phyloP scores from a whole-genome alignment of 2,113 vertebrate species.

The Sminthopsis crassicaudata region DNA sequence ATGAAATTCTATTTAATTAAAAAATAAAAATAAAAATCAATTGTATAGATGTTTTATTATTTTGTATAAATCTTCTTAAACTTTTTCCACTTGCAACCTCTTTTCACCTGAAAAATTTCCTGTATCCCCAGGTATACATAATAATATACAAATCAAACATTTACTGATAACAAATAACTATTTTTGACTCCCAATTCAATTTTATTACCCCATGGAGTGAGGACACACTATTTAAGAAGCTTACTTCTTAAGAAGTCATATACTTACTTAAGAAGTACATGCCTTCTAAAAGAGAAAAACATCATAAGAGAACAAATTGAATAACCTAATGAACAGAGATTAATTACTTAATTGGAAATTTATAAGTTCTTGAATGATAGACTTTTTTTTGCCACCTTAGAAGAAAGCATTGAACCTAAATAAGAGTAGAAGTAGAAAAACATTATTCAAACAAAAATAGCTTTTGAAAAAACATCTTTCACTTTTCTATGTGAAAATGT shows the following conservation, averaged over 20 bases:
- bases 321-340: conserved; percentile 62
- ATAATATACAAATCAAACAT: no score
- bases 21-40: neutral
- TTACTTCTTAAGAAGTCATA: no score
- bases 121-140: no score
- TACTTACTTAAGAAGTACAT: conserved; percentile 35
- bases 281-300: conserved; percentile 75
- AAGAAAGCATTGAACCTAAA: conserved; percentile 49
- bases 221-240: no score
- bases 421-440: conserved; percentile 12
- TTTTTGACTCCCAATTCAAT: no score
- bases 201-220: no score
- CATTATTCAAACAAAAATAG: neutral
- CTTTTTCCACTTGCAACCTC: no score
- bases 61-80: neutral
- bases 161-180: no score
- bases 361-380: conserved; percentile 52
- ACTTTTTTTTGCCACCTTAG: neutral
- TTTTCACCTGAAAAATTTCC: no score
- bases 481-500: neutral
- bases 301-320: conserved; percentile 59
- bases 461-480: neutral
- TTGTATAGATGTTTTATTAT: conserved; percentile 73
- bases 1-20: no score
- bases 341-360: conserved; percentile 48